Evolutionary conservation across 53 echinoderm and acorn worm genomes (phyloP).

Genomic region (Paelopatides confundens): DNA sequence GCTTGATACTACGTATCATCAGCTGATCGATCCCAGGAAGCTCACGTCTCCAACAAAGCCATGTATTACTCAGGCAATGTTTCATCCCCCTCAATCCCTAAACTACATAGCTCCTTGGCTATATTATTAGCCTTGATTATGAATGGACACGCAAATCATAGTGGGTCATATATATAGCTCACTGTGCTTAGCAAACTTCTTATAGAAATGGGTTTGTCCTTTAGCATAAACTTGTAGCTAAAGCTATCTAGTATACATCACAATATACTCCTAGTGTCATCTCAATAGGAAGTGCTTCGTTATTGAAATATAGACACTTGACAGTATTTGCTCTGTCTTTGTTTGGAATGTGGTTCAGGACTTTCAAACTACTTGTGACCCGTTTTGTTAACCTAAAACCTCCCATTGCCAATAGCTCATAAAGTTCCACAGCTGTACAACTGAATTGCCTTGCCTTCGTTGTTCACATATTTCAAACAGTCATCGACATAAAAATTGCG

Average conservation of each 20-base stretch:
- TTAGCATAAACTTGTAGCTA: conserved; percentile 4
- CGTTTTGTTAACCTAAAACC: conserved; percentile 1
- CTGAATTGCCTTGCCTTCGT: neutral
- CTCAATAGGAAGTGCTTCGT: conserved; percentile 13
- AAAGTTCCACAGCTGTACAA: too few species aligned
- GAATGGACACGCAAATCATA: too few species aligned
- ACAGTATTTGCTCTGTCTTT: conserved; percentile 30
- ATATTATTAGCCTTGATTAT: conserved; percentile 21
- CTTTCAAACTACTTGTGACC: conserved; percentile 27
- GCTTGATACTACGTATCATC: conserved; percentile 61
- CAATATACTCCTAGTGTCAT: conserved; percentile 23
- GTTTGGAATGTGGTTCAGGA: conserved; percentile 29
- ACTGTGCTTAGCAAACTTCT: too few species aligned
- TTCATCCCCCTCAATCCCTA: conserved; percentile 50
- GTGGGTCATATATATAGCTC: conserved; percentile 3
- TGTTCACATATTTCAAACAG: conserved; percentile 19
- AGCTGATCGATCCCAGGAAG: conserved; percentile 64
- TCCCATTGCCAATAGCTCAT: too few species aligned
- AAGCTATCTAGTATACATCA: conserved; percentile 53
- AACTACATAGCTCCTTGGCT: conserved; percentile 27
- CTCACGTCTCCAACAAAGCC: conserved; percentile 58
- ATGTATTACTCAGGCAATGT: conserved; percentile 39
- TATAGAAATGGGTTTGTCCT: conserved; percentile 34
- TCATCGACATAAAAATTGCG: conserved; percentile 75
- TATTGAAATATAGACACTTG: neutral